Base-by-base conservation (phyloP, 2,797 vertebrate species). In the Enteromius afrohamiltoni region DNA sequence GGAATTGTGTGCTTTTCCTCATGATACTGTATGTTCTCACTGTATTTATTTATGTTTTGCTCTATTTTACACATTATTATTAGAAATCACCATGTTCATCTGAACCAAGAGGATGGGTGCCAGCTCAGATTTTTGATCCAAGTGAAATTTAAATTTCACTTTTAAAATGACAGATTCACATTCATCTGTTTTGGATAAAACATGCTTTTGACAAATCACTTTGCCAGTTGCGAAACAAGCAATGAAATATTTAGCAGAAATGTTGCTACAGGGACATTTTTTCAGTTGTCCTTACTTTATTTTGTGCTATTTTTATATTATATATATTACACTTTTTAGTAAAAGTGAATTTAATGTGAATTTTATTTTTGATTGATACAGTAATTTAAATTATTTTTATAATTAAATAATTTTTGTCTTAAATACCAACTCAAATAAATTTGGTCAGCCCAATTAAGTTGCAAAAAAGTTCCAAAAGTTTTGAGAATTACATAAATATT, bases 11-110 rank as follows among this genome's bases (percentile, higher is more conserved):
- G 40, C 13, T 31, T 17, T 65, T 73, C 4, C 26, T 53, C 21
- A 75, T 6, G 21, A 47, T 29, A 51, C 6, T 79, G 17, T 45
- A 8, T 53, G 62, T 29, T 69, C 67, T 58, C 26, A 45, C 64
- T 62, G 37, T 60, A 60, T 83, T 16, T 31, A 55, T 68, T 77
- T n/a, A 13, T 58, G 47, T 60, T 60, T 77, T 83, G 73, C 17
- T 73, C 71, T 58, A 68, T 76, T 76, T 83, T 68, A 76, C 21
- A 75, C 58, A 60, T 14, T 31, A 68, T 40, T 69, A 42, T 3
- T 58, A 55, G 7, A 31, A 73, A 64, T 45, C 2, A 0, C 1
- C 1, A 65, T 49, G 19, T 62, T 6, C 0, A 47, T 16, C 26
- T 26, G 42, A 47, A 71, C n/a, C 13, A 70, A 47, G 21, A n/a